Conservation (phyloP, 2,797 vertebrate genomes). For the Cetoscarus ocellatus region DNA sequence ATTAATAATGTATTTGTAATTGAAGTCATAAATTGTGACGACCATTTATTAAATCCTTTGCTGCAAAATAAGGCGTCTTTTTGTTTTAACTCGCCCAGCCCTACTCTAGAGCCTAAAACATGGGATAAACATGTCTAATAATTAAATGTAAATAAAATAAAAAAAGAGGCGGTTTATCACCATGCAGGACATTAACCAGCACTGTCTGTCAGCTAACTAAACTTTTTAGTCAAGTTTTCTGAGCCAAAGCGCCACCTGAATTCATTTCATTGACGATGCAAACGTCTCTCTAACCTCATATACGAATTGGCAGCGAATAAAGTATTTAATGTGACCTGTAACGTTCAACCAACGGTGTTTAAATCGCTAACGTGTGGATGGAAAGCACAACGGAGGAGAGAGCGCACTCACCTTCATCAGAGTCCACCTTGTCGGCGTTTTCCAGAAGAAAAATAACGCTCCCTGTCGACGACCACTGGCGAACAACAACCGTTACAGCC, state of each 20-base stretch:
- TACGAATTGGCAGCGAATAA: neutral
- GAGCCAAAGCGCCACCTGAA: slow-evolving; percentile 1
- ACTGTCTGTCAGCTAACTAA: slow-evolving; percentile 32
- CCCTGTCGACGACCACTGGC: slow-evolving; percentile 12
- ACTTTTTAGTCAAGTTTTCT: slow-evolving; percentile 64
- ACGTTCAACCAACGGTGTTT: neutral
- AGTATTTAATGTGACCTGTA: neutral
- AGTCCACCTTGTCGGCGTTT: slow-evolving; percentile 61
- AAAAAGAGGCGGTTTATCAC: neutral
- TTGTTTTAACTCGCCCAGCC: no score
- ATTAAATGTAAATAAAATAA: neutral
- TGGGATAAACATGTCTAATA: neutral
- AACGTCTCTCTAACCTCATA: neutral
- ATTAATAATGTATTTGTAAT: no score
- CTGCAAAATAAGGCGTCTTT: no score
- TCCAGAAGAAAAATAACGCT: slow-evolving; percentile 31
- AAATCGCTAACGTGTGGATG: slow-evolving; percentile 2
- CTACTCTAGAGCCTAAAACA: no score
- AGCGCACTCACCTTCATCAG: slow-evolving; percentile 70
- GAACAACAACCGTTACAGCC: slow-evolving; percentile 5
- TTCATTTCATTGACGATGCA: fast-evolving
- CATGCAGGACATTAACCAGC: neutral
- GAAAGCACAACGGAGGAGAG: neutral
- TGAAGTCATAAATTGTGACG: no score
- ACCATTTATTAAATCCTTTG: no score